Evolutionary conservation across 2,888 invertebrate species (phyloP).

Genomic region (Plemyria rubiginata): DNA sequence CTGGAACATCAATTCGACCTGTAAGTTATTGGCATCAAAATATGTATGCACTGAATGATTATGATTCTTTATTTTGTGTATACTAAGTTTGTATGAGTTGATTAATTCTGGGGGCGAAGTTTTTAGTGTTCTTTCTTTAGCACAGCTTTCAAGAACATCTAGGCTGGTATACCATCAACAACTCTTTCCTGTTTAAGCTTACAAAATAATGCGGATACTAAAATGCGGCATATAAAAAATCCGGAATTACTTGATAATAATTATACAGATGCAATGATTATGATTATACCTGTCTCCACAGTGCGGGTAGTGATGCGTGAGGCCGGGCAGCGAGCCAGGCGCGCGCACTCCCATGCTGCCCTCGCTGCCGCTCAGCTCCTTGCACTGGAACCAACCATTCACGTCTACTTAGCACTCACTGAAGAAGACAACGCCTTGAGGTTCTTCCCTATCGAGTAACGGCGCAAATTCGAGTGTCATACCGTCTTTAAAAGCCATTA

Average conservation of each 20-base stretch:
- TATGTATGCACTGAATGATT: neutral
- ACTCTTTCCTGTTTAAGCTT: too few relatives aligned
- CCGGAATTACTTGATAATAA: neutral
- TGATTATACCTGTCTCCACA: constrained; percentile 63
- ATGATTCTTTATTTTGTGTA: too few relatives aligned
- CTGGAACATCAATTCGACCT: constrained; percentile 48
- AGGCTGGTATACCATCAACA: too few relatives aligned
- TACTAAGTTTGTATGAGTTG: too few relatives aligned
- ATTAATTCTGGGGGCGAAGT: too few relatives aligned
- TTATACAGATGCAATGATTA: neutral
- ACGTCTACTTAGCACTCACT: neutral
- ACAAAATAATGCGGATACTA: too few relatives aligned
- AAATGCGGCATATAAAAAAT: too few relatives aligned
- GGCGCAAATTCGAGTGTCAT: too few relatives aligned
- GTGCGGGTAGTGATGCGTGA: constrained; percentile 85
- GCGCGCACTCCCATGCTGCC: constrained; percentile 74
- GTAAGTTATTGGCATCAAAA: neutral
- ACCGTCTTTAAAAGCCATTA: too few relatives aligned
- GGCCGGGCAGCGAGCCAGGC: constrained; percentile 88
- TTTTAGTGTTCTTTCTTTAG: too few relatives aligned
- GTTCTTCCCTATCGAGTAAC: neutral
- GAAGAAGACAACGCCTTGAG: neutral
- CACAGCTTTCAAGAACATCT: too few relatives aligned
- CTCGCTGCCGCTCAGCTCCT: constrained; percentile 68
- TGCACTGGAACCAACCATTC: constrained; percentile 64